These are phyloP conservation scores for Pipistrellus pygmaeus DNA, from an alignment of 2,797 vertebrate genomes.

Conservation along the genomic window DNA sequence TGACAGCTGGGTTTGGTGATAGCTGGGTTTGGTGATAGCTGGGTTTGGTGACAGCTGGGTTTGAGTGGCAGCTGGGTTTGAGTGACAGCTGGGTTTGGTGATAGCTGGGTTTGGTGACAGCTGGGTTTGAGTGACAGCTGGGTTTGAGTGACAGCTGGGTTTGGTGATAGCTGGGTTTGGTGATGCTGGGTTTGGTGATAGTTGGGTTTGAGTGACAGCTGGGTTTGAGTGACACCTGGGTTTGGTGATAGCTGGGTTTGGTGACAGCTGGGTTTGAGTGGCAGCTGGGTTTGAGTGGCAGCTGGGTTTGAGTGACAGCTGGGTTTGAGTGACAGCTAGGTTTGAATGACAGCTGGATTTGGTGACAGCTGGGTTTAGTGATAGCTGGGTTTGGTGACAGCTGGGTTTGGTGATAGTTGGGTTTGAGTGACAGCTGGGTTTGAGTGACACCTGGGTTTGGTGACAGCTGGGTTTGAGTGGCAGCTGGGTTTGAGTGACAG, in stretches of 20 bases:
- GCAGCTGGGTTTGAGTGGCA: not conserved
- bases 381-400: not conserved
- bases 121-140: no score
- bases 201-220: not conserved
- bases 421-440: not conserved
- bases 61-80: no score
- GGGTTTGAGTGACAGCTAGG: not conserved
- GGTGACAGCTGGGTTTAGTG: not conserved
- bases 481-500: not conserved
- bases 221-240: not conserved
- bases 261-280: not conserved
- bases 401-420: not conserved
- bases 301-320: not conserved
- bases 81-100: no score
- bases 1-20: no score
- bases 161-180: no score
- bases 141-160: no score
- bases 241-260: no score
- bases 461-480: not conserved
- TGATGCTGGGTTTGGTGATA: not conserved
- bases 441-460: not conserved
- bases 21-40: no score
- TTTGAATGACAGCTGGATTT: not conserved
- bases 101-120: no score
- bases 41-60: no score